Percentiles rank a stretch among this genome's conserved stretches.
Conservation (phyloP, 1,140 invertebrate genomes). For the Magallana gigas region DNA sequence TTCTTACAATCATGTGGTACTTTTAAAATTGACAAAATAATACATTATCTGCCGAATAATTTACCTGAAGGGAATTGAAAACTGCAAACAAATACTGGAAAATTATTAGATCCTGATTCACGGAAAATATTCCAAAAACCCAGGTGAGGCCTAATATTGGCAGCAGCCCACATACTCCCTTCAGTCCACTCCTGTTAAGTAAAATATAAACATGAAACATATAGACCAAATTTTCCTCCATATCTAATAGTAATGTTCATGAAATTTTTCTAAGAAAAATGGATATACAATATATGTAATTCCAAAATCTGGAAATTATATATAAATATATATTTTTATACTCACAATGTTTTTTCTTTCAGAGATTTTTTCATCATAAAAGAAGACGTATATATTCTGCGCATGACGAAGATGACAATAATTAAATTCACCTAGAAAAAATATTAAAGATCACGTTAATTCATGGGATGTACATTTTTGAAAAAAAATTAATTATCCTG, state of each 20-base stretch:
- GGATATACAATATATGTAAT: no score
- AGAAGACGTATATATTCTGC: constrained; percentile 44
- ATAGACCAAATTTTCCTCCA: no score
- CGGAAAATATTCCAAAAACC: constrained; percentile 69
- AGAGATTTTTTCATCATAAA: constrained; percentile 53
- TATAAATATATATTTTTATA: background rate
- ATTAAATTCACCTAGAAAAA: constrained; percentile 53
- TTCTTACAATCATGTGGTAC: background rate
- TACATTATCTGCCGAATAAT: background rate
- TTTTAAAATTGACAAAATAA: background rate
- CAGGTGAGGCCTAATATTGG: constrained; percentile 68
- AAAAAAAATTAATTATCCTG: no score
- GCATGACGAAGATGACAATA: constrained; percentile 50
- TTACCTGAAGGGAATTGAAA: constrained; percentile 70
- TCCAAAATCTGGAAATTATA: no score
- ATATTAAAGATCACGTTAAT: background rate
- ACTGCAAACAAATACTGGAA: constrained; percentile 69
- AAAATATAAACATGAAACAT: background rate
- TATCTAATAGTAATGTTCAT: no score
- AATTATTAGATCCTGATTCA: constrained; percentile 58
- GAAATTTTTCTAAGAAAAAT: no score
- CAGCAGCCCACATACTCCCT: constrained; percentile 58
- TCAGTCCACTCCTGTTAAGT: constrained; percentile 57
- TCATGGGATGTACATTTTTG: no score
- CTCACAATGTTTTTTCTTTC: constrained; percentile 58